Evolutionary conservation across 2,113 vertebrate species (phyloP), one percentile per base, ranked within the genome.

Genomic region (Petaurus breviceps): DNA sequence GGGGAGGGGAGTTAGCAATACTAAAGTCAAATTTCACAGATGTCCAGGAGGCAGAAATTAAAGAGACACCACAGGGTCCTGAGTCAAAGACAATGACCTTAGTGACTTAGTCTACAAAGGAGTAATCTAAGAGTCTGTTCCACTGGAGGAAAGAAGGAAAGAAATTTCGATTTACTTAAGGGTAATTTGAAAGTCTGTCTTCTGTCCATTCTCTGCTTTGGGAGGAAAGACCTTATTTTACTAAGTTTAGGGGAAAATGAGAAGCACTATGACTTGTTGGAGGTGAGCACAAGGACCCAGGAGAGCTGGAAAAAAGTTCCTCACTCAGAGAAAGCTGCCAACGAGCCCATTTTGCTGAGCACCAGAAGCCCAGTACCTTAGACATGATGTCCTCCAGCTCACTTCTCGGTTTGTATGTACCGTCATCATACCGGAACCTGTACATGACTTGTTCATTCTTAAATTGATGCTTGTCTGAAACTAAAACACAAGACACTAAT

Each of bases 391-490:
- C 99, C 98, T 99, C 99, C 99, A 99, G 98, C 98, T 99, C 99
- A 24, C 99, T 99, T 97, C 99, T 99, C 43, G 99, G 99, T 98
- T 99, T 99, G 98, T 99, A 99, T 0, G 99, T 99, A 93, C 99
- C 99, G 0, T 99, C 99, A 0, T 99, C 99, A 0, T 99, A 99
- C 92, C 99, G 99, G 98, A 99, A 99, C 51, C 99, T 99, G 98
- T 99, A 99, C 98, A 99, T 98, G 95, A 99, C 99, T 98, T 99
- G 99, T 97, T 99, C 99, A 0, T 99, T 99, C 99, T 99, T 99
- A 98, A 99, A 99, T 98, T 99, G 99, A 97, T 99, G 99, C 97
- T 99, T 99, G 98, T 99, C 99, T 52, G 99, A 99, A 98, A 99
- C 99, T 99, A 91, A 93, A 97, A 55, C 16, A 91, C 92, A 84